These are phyloP conservation scores for Chymomyza costata DNA, from an alignment of 1,140 invertebrate species.

Conservation along the genomic window DNA sequence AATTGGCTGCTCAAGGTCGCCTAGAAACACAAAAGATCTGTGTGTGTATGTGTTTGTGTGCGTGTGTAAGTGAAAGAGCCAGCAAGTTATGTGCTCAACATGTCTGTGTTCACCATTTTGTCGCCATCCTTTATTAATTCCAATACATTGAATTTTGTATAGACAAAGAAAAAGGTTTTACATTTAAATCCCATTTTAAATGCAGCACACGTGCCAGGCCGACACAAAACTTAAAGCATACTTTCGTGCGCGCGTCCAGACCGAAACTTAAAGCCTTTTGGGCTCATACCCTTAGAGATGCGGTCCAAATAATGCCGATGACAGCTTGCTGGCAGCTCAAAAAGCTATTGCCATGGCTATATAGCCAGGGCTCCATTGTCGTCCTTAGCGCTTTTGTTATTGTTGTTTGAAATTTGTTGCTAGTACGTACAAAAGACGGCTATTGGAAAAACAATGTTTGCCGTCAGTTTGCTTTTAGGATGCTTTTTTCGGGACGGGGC, in stretches of 20 bases:
- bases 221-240: slow-evolving; percentile 24
- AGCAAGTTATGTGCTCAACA: too few species aligned
- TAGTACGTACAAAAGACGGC: background rate
- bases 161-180: slow-evolving; percentile 63
- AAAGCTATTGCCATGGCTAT: slow-evolving; percentile 5
- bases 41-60: too few species aligned
- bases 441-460: background rate
- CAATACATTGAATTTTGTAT: slow-evolving; percentile 67
- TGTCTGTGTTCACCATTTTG: too few species aligned
- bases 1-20: slow-evolving; percentile 51
- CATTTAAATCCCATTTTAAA: slow-evolving; percentile 61
- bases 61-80: too few species aligned
- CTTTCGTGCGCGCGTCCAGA: too few species aligned
- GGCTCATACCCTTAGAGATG: too few species aligned
- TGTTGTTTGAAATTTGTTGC: too few species aligned
- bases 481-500: too few species aligned
- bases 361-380: too few species aligned
- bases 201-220: slow-evolving; percentile 31
- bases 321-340: slow-evolving; percentile 44
- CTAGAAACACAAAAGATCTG: slow-evolving; percentile 28
- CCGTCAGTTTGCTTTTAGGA: background rate
- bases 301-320: too few species aligned
- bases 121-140: slow-evolving; percentile 58
- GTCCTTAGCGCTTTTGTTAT: too few species aligned
- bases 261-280: slow-evolving; percentile 55